Evolutionary conservation across 2,888 invertebrate genomes (phyloP), one percentile per base, ranked within the genome.

Genomic region (Mesorhabditis sp.): DNA sequence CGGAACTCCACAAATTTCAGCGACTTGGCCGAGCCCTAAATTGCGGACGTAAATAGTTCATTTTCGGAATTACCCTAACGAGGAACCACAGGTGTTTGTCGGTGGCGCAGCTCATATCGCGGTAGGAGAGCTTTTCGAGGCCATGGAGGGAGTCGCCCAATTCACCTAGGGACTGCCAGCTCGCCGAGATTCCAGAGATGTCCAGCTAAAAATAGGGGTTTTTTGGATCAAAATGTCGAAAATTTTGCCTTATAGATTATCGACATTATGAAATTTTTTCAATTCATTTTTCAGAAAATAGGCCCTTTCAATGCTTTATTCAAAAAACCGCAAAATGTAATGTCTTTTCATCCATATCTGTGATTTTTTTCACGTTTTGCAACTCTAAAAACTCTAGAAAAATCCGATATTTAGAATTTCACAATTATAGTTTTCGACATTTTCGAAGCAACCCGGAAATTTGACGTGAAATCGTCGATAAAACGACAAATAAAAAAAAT

Each of bases 1-100:
- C 84, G 74, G 45, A 85, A 66, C 69, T 85, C 86, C 13, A 83
- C 78, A 43, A 74, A 75, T 65, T 75, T 73, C 44, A 85, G 74
- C 3, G 72, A 72, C 45, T 75, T 73, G 5, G 78, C 80, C 45
- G 73, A 74, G 43, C 73, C 76, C 45, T 83, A 79, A 50, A 50
- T 28, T 28, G 28, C 28, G 28, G 28, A 28, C 28, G 28, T 28
- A 28, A 28, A 28, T 28, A 28, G 28, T 50, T 50, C 58, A 10
- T 13, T 13, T 50, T 50, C 58, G 7, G 10, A 50, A 10, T 50
- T n/a, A 50, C 58, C 58, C 58, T 10, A 50, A 50, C 58, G 58
- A 50, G 58, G 58, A 50, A 50, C 58, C 58, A 50, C 10, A 50
- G 7, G 58, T 50, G 58, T 50, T 50, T 50, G 67, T 84, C 84